Evolutionary conservation across 2,888 invertebrate species (phyloP).

Genomic region (Scaptomyza parva): DNA sequence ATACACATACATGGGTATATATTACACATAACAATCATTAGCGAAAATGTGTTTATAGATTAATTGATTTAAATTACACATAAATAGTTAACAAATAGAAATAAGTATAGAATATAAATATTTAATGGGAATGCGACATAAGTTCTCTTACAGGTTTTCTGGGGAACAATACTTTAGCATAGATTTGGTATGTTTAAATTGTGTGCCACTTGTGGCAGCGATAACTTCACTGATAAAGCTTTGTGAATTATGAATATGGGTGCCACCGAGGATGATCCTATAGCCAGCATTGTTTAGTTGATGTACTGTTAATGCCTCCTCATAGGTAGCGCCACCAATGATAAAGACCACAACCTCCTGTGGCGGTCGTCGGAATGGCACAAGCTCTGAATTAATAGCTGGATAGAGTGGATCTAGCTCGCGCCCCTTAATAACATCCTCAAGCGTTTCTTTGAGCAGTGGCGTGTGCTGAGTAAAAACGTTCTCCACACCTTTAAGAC

Average conservation of each 20-base stretch:
- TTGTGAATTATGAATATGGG: constrained; percentile 94
- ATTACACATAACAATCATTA: constrained; percentile 36
- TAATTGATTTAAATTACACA: constrained; percentile 40
- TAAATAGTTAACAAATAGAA: constrained; percentile 71
- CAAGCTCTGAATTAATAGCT: constrained; percentile 89
- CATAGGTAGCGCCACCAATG: constrained; percentile 98
- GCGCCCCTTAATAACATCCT: constrained; percentile 95
- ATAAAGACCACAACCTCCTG: constrained; percentile 98
- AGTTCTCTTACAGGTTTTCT: constrained; percentile 77
- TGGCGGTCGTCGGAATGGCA: constrained; percentile 87
- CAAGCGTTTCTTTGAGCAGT: constrained; percentile 93
- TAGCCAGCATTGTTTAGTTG: constrained; percentile 90
- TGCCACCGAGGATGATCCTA: constrained; percentile 95
- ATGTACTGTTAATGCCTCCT: constrained; percentile 95
- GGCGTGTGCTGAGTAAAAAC: constrained; percentile 99
- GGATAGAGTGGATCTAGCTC: constrained; percentile 95
- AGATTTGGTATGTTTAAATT: constrained; percentile 87
- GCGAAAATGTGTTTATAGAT: constrained; percentile 27
- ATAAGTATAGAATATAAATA: constrained; percentile 15
- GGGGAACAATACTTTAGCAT: constrained; percentile 92
- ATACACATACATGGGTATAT: constrained; percentile 13
- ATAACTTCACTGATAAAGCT: constrained; percentile 92
- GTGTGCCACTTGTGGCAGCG: constrained; percentile 88
- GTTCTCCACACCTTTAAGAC: constrained; percentile 98
- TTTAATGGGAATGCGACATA: constrained; percentile 19